Conservation (phyloP, 2,797 vertebrate species). For the Periparus ater region DNA sequence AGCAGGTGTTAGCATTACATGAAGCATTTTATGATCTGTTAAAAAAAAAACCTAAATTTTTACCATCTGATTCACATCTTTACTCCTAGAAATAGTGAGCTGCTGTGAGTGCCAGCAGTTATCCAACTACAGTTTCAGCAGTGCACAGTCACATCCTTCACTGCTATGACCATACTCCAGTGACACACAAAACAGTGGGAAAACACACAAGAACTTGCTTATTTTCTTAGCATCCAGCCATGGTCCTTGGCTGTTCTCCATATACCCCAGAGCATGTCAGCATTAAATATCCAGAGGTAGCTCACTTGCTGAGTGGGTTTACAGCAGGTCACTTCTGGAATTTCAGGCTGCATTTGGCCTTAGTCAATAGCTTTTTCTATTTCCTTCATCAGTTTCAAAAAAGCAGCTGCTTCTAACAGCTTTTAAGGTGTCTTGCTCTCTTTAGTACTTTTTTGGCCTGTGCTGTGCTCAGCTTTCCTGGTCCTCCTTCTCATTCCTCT, state of each 20-base stretch:
- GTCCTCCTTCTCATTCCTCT: neutral
- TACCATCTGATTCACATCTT: conserved; percentile 38
- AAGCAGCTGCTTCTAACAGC: neutral
- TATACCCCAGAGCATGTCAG: neutral
- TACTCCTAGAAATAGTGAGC: conserved; percentile 54
- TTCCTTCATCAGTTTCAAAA: conserved; percentile 46
- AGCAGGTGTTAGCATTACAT: neutral
- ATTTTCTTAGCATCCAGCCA: neutral
- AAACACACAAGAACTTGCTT: conserved; percentile 2
- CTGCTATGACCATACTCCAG: conserved; percentile 23
- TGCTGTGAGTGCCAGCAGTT: conserved; percentile 38
- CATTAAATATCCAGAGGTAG: neutral
- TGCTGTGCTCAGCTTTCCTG: neutral
- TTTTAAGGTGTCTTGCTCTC: neutral
- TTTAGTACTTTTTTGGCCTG: neutral
- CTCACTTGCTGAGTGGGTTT: neutral
- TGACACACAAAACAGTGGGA: conserved; percentile 27
- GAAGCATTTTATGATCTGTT: conserved; percentile 25
- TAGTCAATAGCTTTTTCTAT: conserved; percentile 34
- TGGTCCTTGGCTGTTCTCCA: conserved; percentile 14
- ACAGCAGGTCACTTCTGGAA: conserved; percentile 38
- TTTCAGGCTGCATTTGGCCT: conserved; percentile 27
- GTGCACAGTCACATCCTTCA: neutral
- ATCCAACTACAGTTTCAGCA: conserved; percentile 28
- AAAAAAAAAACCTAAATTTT: conserved; percentile 11